Evolutionary conservation across 2,888 invertebrate species (phyloP), one percentile per base, ranked within the genome.

Genomic region (Alloscopus bannaensis): DNA sequence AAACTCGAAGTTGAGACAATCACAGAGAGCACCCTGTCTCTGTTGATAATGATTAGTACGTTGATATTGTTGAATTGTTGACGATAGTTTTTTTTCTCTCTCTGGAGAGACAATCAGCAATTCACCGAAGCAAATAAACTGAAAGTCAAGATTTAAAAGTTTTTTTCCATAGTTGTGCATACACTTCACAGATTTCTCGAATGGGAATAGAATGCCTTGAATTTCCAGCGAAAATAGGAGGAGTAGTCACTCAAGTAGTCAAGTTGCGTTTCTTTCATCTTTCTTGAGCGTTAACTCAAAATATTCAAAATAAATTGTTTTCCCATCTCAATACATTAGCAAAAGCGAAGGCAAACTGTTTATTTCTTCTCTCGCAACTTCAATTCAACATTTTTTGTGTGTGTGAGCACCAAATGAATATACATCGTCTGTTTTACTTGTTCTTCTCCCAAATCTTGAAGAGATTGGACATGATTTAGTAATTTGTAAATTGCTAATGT

Each of bases 401-500:
- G n/a, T n/a, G n/a, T n/a, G n/a, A n/a, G n/a, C n/a, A n/a, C n/a
- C n/a, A n/a, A n/a, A n/a, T n/a, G n/a, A n/a, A n/a, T n/a, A n/a
- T n/a, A n/a, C n/a, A n/a, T n/a, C 4, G 18, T 45, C 18, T 45
- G 3, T 45, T 16, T 45, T 45, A 45, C n/a, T 3, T 45, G 3
- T 3, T 45, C 45, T 45, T 52, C 52, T 52, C 52, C 52, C 52
- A 65, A 24, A 47, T 59, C 29, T 31, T 70, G 18, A 31, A 45
- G 47, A 78, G 71, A 78, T 71, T 78, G 70, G 71, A 66, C 78
- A 78, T 78, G 78, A 78, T 78, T 78, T 78, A 78, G 78, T 78
- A 78, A 78, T 78, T 78, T 71, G 78, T 70, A 71, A 78, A 78
- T 78, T 78, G 78, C 71, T 71, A 78, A 78, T 78, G 70, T 78